Evolutionary conservation across 2,797 vertebrate genomes (phyloP).

Genomic region (Falco naumanni): DNA sequence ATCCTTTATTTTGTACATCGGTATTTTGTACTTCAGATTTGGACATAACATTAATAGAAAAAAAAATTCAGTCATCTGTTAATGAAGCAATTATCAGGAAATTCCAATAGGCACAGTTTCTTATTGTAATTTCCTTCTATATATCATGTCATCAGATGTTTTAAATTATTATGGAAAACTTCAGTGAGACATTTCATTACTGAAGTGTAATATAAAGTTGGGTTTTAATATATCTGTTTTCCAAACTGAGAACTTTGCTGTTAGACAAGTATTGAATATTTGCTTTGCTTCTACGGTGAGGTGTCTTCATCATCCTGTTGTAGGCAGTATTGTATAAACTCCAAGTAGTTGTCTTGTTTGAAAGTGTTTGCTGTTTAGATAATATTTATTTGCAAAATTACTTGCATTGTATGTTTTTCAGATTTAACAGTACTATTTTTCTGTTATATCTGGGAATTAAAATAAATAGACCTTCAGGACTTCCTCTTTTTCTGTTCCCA

Average conservation of each 20-base stretch:
- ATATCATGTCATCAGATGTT: not conserved
- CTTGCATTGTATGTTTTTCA: not conserved
- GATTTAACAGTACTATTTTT: not conserved
- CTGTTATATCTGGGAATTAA: not conserved
- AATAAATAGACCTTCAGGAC: not conserved
- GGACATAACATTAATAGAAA: not conserved
- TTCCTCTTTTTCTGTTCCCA: not conserved
- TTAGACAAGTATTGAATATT: not conserved
- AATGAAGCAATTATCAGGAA: not conserved
- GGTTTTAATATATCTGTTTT: not conserved
- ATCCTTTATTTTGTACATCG: not conserved
- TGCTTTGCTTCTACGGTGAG: not conserved
- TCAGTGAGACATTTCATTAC: not conserved
- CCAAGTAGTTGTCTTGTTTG: not conserved
- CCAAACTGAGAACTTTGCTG: not conserved
- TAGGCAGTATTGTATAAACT: not conserved
- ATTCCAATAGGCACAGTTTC: not conserved
- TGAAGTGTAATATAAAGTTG: not conserved
- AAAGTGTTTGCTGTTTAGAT: not conserved
- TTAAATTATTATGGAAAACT: not conserved
- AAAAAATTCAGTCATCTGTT: not conserved
- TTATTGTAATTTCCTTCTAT: not conserved
- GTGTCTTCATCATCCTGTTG: not conserved
- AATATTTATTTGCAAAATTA: not conserved
- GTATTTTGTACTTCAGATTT: not conserved